These are phyloP conservation scores for Actias luna DNA, from an alignment of 2,888 invertebrate species.

Conservation along the genomic window DNA sequence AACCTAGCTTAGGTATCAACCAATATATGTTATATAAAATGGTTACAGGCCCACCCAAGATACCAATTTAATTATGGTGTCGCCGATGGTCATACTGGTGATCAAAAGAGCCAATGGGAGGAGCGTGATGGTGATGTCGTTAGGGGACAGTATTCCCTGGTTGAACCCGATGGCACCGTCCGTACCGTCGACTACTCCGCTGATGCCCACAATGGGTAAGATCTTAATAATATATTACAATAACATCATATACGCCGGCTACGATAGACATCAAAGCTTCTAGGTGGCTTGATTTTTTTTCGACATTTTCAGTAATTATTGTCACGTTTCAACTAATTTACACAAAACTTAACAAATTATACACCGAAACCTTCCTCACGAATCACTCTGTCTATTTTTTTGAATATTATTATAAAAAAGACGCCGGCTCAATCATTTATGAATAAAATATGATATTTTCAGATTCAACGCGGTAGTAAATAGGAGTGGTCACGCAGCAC, in stretches of 20 bases:
- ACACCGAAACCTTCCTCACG: too few relatives aligned
- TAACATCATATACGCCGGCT: too few relatives aligned
- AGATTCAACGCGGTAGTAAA: slow-evolving; percentile 84
- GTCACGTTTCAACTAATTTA: too few relatives aligned
- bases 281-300: too few relatives aligned
- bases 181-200: slow-evolving; percentile 84
- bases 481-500: slow-evolving; percentile 79
- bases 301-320: too few relatives aligned
- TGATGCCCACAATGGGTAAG: slow-evolving; percentile 81
- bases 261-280: too few relatives aligned
- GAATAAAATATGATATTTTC: slow-evolving; percentile 30
- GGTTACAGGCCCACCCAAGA: slow-evolving; percentile 80
- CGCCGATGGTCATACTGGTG: slow-evolving; percentile 83
- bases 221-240: background rate
- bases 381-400: too few relatives aligned
- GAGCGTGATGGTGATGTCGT: slow-evolving; percentile 84
- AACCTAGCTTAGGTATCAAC: background rate
- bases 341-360: too few relatives aligned
- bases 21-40: background rate
- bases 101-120: slow-evolving; percentile 84
- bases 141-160: slow-evolving; percentile 84
- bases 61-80: slow-evolving; percentile 84
- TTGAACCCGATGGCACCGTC: slow-evolving; percentile 83
- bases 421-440: too few relatives aligned
- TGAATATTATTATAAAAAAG: too few relatives aligned